These are phyloP conservation scores for Parazoanthus darwini DNA, from an alignment of 92 coral and sea anemone species.

Conservation along the genomic window DNA sequence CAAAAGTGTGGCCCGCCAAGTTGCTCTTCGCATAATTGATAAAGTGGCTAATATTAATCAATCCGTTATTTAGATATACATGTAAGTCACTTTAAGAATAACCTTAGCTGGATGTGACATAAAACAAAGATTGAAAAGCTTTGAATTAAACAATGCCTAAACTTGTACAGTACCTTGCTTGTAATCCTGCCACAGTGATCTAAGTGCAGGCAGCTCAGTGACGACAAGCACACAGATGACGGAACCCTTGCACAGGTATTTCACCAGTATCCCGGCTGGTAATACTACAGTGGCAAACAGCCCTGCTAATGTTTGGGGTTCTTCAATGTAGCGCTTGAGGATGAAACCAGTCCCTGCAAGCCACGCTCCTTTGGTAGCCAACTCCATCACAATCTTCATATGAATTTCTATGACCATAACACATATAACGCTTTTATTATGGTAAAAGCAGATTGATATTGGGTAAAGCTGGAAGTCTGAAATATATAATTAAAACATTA, in stretches of 20 bases:
- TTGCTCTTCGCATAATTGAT: no score
- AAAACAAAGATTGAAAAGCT: no score
- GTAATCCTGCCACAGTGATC: slow-evolving; percentile 60
- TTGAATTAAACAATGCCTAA: no score
- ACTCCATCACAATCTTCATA: slow-evolving; percentile 29
- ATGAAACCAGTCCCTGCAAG: slow-evolving; percentile 67
- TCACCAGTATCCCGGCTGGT: slow-evolving; percentile 66
- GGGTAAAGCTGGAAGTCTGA: not conserved
- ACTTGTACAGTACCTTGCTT: slow-evolving; percentile 33
- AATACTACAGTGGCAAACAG: slow-evolving; percentile 66
- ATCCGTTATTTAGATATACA: no score
- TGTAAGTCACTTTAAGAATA: no score
- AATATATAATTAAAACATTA: no score
- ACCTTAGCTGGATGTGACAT: no score
- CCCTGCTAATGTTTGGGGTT: slow-evolving; percentile 58
- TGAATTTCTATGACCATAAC: slow-evolving; percentile 27
- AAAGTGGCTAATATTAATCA: no score
- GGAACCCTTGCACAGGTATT: slow-evolving; percentile 65
- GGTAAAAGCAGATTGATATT: not conserved
- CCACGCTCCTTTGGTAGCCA: slow-evolving; percentile 77
- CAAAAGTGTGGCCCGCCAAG: no score
- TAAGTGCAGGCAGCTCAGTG: slow-evolving; percentile 56
- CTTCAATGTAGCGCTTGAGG: slow-evolving; percentile 66
- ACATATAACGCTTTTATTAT: not conserved
- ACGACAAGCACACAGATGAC: slow-evolving; percentile 59